A percentile compares a stretch with the other conserved stretches of the same genome.
Evolutionary conservation across 2,888 invertebrate species (phyloP).

Genomic region (Calliscelio sp.): DNA sequence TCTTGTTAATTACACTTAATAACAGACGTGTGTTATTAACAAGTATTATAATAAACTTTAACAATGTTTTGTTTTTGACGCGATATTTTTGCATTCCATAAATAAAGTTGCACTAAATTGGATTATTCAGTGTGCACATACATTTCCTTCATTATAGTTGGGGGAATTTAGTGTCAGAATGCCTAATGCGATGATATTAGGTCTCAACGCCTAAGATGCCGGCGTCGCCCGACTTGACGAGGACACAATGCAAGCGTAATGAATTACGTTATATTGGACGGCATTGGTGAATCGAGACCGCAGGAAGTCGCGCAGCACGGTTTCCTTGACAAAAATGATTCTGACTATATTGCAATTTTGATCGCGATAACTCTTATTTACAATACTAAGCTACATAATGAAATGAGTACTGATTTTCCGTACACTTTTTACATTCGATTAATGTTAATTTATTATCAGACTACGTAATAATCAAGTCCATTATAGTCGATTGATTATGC

Average conservation of each 20-base stretch:
- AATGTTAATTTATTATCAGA: too few species aligned
- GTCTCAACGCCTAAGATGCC: slow-evolving; percentile 79
- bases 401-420: too few species aligned
- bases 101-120: slow-evolving; percentile 42
- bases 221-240: slow-evolving; percentile 79
- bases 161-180: slow-evolving; percentile 64
- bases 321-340: slow-evolving; percentile 44
- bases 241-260: slow-evolving; percentile 81
- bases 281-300: slow-evolving; percentile 70
- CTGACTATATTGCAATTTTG: slow-evolving; percentile 38
- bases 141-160: slow-evolving; percentile 60
- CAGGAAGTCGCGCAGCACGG: slow-evolving; percentile 58
- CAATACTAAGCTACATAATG: too few species aligned
- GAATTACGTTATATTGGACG: slow-evolving; percentile 81
- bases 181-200: slow-evolving; percentile 75
- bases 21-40: too few species aligned
- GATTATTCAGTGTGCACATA: slow-evolving; percentile 52
- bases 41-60: too few species aligned
- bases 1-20: too few species aligned
- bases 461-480: too few species aligned
- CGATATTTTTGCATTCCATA: slow-evolving; percentile 48
- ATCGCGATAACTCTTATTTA: not conserved
- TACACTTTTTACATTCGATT: too few species aligned
- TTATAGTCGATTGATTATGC: too few species aligned
- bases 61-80: too few species aligned